Evolutionary conservation across 2,888 invertebrate genomes (phyloP), one percentile per base, ranked within the genome.

Genomic region (Philereme vetulata): DNA sequence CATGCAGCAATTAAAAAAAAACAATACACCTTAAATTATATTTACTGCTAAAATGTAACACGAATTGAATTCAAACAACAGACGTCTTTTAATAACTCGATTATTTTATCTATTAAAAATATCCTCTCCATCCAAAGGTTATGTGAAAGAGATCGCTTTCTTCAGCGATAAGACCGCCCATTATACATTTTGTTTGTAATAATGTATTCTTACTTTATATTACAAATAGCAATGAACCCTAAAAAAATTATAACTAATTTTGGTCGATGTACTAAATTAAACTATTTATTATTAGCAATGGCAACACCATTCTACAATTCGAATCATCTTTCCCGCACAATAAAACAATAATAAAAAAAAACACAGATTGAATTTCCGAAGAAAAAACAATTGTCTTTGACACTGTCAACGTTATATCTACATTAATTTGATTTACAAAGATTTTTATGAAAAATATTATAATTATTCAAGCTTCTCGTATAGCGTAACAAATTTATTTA

Each of bases 211-310:
- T 10, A 21, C 34, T 53, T 38, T 34, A 10, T 10, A 40, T 43
- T 10, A 1, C 7, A 49, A n/a, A 51, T 48, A 42, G 5, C 52
- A 59, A 42, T 50, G 53, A 50, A 50, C 50, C 60, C 53, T 56
- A 7, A 35, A 46, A 35, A 58, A 55, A n/a, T 56, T 62, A 60
- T 62, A 70, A 68, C 66, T 71, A 73, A 70, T 67, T 73, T 77
- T 77, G 77, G 77, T 79, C 77, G 72, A 70, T 72, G 70, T 72
- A 68, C 64, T 61, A 61, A 56, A 52, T 51, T 38, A 56, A 52
- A 55, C 38, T 40, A 51, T 42, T 56, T 44, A 10, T 51, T 42
- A 32, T 36, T 47, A 38, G 4, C 38, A 56, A 62, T 66, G 66
- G 64, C 66, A 62, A 61, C 49, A 60, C 49, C 9, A 48, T 56